These are phyloP conservation scores for Oxyteleia sp. DNA, from an alignment of 2,888 invertebrate genomes.

Conservation along the genomic window DNA sequence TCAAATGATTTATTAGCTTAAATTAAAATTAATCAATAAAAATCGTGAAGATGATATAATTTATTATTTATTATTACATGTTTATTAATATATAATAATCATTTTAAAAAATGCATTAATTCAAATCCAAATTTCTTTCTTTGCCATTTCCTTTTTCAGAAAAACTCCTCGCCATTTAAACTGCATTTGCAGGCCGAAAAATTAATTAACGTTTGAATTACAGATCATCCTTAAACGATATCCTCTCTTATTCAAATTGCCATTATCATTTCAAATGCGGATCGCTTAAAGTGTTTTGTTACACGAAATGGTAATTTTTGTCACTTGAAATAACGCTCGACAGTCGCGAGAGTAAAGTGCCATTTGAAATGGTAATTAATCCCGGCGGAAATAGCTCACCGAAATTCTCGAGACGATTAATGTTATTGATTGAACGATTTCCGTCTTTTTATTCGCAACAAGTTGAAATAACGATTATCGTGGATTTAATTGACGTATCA, in stretches of 20 bases:
- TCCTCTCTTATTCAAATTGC: constrained; percentile 21
- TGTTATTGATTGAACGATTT: too few species aligned
- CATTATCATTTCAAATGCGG: constrained; percentile 31
- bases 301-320: constrained; percentile 32
- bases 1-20: too few species aligned
- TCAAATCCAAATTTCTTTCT: too few species aligned
- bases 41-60: too few species aligned
- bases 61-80: too few species aligned
- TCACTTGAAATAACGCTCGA: constrained; percentile 9
- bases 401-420: constrained; percentile 14
- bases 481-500: too few species aligned
- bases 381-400: neutral
- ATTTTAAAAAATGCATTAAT: too few species aligned
- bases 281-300: constrained; percentile 30
- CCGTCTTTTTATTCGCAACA: too few species aligned
- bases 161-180: neutral
- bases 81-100: too few species aligned
- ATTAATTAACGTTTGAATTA: constrained; percentile 25
- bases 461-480: too few species aligned
- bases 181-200: constrained; percentile 3
- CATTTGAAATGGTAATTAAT: constrained; percentile 38
- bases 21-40: too few species aligned
- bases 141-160: too few species aligned
- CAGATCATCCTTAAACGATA: neutral
- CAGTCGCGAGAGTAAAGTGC: neutral